phyloP scores from a whole-genome alignment of 2,797 vertebrate genomes.

The Notolabrus celidotus region DNA sequence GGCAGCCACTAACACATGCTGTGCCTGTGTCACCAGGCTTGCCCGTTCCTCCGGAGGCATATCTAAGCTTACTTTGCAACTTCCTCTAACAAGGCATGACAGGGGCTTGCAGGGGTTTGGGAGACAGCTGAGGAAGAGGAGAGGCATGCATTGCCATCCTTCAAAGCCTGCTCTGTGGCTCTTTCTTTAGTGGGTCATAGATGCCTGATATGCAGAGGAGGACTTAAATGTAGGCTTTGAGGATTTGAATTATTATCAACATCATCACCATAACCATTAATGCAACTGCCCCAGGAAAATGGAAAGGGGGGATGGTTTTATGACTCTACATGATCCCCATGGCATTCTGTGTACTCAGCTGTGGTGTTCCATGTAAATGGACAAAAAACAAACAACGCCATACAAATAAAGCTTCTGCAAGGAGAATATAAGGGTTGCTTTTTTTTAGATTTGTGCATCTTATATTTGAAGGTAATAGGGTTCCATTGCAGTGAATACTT shows the following conservation, averaged over 20 bases:
- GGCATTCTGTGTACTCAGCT: conserved; percentile 36
- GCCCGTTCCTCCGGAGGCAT: conserved; percentile 58
- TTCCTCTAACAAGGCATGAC: conserved; percentile 72
- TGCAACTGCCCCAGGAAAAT: conserved; percentile 33
- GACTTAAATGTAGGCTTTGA: conserved; percentile 52
- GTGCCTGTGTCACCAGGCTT: conserved; percentile 56
- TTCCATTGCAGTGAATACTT: no score
- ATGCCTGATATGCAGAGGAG: conserved; percentile 29
- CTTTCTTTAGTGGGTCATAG: conserved; percentile 39
- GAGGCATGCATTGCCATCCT: conserved; percentile 23
- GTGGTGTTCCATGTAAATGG: conserved; percentile 46
- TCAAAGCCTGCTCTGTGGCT: conserved; percentile 38
- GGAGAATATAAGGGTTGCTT: no score
- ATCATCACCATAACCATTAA: conserved; percentile 37
- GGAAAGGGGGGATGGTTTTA: conserved; percentile 35
- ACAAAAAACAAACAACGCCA: conserved; percentile 3
- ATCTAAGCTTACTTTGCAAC: conserved; percentile 75
- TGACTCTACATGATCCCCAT: conserved; percentile 44
- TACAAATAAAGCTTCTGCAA: conserved; percentile 38
- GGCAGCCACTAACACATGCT: conserved; percentile 31
- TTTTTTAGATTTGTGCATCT: neutral
- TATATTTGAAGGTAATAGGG: no score
- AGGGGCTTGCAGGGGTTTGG: conserved; percentile 53
- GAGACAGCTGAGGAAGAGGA: conserved; percentile 19
- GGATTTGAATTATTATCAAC: conserved; percentile 58